Evolutionary conservation across 1,140 invertebrate species (phyloP).

Genomic region (Drosophila chauvacae): DNA sequence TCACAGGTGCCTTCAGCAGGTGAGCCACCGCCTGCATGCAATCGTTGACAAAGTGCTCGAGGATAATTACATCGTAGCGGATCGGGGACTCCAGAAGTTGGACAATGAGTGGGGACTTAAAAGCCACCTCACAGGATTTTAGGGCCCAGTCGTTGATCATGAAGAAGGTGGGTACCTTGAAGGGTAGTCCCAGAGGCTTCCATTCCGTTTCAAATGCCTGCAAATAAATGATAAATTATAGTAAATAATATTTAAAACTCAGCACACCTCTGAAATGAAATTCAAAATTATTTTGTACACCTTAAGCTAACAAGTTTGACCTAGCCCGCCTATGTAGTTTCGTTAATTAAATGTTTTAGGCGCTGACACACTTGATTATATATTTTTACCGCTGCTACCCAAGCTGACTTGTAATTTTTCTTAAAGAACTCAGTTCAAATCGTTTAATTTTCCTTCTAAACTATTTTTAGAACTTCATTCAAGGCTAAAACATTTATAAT

Average conservation of each 20-base stretch:
- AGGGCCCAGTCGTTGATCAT: slow-evolving; percentile 64
- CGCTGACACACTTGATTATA: slow-evolving; percentile 4
- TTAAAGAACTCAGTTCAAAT: neutral
- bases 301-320: neutral
- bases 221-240: neutral
- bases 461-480: neutral
- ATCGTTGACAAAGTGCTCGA: slow-evolving; percentile 88
- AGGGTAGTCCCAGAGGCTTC: slow-evolving; percentile 42
- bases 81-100: slow-evolving; percentile 82
- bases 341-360: neutral
- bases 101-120: slow-evolving; percentile 83
- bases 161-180: slow-evolving; percentile 64
- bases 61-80: slow-evolving; percentile 87
- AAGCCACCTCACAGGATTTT: slow-evolving; percentile 85
- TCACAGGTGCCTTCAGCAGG: slow-evolving; percentile 86
- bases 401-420: neutral
- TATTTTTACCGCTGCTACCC: neutral
- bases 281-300: neutral
- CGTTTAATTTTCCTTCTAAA: neutral
- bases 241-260: no score
- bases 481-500: neutral
- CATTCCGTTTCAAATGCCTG: slow-evolving; percentile 51
- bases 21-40: slow-evolving; percentile 87
- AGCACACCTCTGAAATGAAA: neutral
- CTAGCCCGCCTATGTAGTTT: neutral